Evolutionary conservation across 2,797 vertebrate species (phyloP), one percentile per base, ranked within the genome.

Genomic region (Alauda arvensis): DNA sequence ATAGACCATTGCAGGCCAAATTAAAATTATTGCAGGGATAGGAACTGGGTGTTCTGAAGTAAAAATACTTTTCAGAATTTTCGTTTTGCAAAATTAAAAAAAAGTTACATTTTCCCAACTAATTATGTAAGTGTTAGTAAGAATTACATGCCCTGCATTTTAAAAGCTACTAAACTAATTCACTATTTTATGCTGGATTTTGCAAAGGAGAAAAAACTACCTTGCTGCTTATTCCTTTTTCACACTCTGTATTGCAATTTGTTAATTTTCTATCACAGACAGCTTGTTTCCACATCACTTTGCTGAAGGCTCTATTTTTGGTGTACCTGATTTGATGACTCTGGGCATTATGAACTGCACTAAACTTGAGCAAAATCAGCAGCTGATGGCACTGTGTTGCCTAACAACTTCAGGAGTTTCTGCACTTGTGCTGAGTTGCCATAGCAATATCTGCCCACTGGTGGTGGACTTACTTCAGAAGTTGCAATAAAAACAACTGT

Each of bases 391-490:
- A 37, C 75, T 89, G 93, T 91, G 90, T 89, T 92, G 90, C 87
- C 85, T 89, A 62, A 94, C 91, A 83, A 51, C 92, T 91, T 88
- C 65, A 62, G 51, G 83, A 68, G 80, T 83, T 89, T 83, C 72
- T 91, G 61, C 71, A 77, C 70, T 93, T 91, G 80, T 55, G 67
- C 85, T 74, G 77, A 84, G 90, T 94, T 95, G 77, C 94, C 93
- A 94, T 91, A 94, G 93, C 82, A 87, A 94, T 94, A 82, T 90
- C 91, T 94, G 77, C 92, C 87, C 80, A 89, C 90, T 85, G 80
- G 14, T 85, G 67, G 57, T 88, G 93, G 88, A 83, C 93, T 80
- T 77, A 51, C 77, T 87, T 81, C 74, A 91, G 77, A 85, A 60
- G 83, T 83, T 80, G 42, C 80, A 85, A 69, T 76, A 26, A 80